Base-by-base conservation (phyloP, 2,888 invertebrate genomes). In the Venusia cambrica region DNA sequence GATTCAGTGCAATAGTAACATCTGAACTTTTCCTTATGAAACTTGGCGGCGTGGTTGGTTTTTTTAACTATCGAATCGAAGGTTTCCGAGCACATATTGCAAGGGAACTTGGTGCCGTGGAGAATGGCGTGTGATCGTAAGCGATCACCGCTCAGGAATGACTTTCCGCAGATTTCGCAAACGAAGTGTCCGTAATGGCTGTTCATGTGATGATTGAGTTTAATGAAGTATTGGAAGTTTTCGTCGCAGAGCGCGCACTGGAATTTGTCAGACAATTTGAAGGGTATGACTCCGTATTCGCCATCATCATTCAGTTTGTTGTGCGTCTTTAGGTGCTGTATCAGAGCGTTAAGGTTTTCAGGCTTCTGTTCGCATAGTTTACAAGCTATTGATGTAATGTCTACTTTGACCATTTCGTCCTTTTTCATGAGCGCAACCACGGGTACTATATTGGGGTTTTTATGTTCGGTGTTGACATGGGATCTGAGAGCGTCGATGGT, bases 131-230 rank as follows among this genome's bases (percentile, higher is more conserved):
- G 43, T 0, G 29, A 12, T 10, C 20, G 26, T 0, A 44, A 14
- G 1, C 38, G 25, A 3, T 22, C 21, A 2, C 21, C 20, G 8
- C 36, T 36, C 1, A 39, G 26, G 13, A 37, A 44, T 1, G 24
- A 10, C 5, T 35, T 35, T 2, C 37, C 38, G 10, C 45, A 45
- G 3, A 20, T 4, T 2, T 22, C 16, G 12, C 45, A 45, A 1
- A 31, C 16, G 7, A 13, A 20, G 9, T 38, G 17, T 4, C 40
- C 25, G 15, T 35, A 40, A 25, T 45, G 45, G 2, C 8, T 26
- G 5, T 45, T 45, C 45, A 45, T 40, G n/a, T 45, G 40, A 1
- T 32, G 24, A 13, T 45, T 39, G 7, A 38, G 18, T 13, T 32
- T 39, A 4, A 30, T 25, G 11, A 34, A 45, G n/a, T 28, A 34